These are phyloP conservation scores for Dicroscelio sp. DNA, from an alignment of 2,888 invertebrate genomes.

Conservation along the genomic window DNA sequence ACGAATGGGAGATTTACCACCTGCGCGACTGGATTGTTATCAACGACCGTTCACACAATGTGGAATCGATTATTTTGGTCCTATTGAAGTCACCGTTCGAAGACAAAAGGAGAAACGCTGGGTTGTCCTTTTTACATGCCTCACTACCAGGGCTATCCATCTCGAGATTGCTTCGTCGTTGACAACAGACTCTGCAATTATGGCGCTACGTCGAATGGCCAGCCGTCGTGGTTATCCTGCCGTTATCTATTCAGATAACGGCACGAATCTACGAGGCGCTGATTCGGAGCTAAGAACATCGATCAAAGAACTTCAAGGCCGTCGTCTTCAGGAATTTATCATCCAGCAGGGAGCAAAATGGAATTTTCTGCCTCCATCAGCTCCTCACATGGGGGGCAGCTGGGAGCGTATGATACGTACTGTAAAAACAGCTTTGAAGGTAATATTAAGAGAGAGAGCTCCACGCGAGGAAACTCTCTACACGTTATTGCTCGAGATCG, in stretches of 20 bases:
- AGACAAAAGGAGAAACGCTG: conserved; percentile 84
- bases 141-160: conserved; percentile 78
- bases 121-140: conserved; percentile 81
- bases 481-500: conserved; percentile 75
- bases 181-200: conserved; percentile 64
- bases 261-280: conserved; percentile 76
- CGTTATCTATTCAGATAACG: conserved; percentile 75
- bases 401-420: conserved; percentile 40
- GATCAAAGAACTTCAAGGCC: too few species aligned
- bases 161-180: conserved; percentile 69
- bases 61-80: too few species aligned
- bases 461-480: conserved; percentile 81
- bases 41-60: too few species aligned
- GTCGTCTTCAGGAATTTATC: too few species aligned
- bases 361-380: conserved; percentile 16
- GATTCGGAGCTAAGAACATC: too few species aligned
- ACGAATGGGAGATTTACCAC: too few species aligned
- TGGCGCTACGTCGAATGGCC: conserved; percentile 68
- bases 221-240: background rate
- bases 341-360: too few species aligned
- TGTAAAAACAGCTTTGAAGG: conserved; percentile 74
- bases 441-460: conserved; percentile 73
- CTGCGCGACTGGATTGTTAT: too few species aligned
- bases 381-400: conserved; percentile 22
- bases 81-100: too few species aligned